Conservation (phyloP, 2,797 vertebrate species). For the Lophius americanus region DNA sequence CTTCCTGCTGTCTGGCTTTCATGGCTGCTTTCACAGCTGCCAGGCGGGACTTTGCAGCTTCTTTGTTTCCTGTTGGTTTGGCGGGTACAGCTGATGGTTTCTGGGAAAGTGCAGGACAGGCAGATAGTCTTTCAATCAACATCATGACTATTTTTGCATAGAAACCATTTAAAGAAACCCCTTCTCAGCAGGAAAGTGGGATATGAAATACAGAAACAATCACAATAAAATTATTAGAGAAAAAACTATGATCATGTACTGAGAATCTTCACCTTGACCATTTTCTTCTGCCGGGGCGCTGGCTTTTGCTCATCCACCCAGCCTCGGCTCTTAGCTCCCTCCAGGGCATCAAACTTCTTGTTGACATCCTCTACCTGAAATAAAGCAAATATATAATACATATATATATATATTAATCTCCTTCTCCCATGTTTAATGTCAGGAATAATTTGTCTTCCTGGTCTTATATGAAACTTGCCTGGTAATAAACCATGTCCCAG, state of each 20-base stretch:
- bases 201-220: neutral
- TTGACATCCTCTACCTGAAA: slow-evolving; percentile 89
- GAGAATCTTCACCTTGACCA: slow-evolving; percentile 79
- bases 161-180: neutral
- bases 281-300: slow-evolving; percentile 72
- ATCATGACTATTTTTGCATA: neutral
- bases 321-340: slow-evolving; percentile 83
- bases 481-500: slow-evolving; percentile 97
- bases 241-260: neutral
- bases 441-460: neutral
- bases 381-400: neutral
- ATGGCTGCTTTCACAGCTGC: slow-evolving; percentile 90
- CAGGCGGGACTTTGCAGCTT: slow-evolving; percentile 85
- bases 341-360: slow-evolving; percentile 88
- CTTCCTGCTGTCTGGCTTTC: slow-evolving; percentile 81
- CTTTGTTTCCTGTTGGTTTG: slow-evolving; percentile 69
- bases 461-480: slow-evolving; percentile 75
- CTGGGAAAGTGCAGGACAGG: slow-evolving; percentile 45
- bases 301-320: slow-evolving; percentile 84
- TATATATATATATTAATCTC: no score
- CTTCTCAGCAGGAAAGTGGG: neutral
- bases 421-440: neutral
- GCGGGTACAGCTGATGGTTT: slow-evolving; percentile 61
- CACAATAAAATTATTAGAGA: neutral
- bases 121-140: neutral